A percentile compares a stretch with the other conserved stretches of the same genome.
These are phyloP conservation scores for Neocloeon triangulifer DNA, from an alignment of 1,140 invertebrate species.

Conservation along the genomic window DNA sequence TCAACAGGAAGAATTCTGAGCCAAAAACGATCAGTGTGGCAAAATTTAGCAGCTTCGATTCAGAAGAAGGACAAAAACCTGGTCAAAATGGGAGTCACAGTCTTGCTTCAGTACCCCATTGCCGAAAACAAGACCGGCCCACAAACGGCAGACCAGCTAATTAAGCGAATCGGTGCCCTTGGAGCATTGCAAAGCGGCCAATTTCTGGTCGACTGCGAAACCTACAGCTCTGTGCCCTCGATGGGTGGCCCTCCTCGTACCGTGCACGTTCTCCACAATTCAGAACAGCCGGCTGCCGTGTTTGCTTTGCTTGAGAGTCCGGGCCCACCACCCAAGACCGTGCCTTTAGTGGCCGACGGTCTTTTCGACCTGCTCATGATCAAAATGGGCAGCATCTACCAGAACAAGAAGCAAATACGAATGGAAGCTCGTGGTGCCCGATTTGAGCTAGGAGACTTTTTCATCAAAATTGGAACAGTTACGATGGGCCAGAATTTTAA, in stretches of 20 bases:
- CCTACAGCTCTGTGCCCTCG: slow-evolving; percentile 57
- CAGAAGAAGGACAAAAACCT: no score
- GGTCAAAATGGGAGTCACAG: no score
- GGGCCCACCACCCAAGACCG: slow-evolving; percentile 31
- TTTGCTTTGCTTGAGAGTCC: slow-evolving; percentile 73
- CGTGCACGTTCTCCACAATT: slow-evolving; percentile 82
- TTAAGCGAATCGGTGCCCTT: slow-evolving; percentile 60
- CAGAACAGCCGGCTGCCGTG: slow-evolving; percentile 81
- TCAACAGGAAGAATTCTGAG: no score
- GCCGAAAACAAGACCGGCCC: slow-evolving; percentile 67
- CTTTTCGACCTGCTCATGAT: slow-evolving; percentile 79
- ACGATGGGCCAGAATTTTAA: slow-evolving; percentile 85
- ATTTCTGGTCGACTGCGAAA: slow-evolving; percentile 87
- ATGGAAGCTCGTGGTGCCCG: slow-evolving; percentile 28
- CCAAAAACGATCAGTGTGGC: no score
- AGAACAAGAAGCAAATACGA: slow-evolving; percentile 58
- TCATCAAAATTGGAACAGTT: slow-evolving; percentile 81
- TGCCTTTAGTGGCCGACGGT: slow-evolving; percentile 70
- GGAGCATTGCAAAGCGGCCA: slow-evolving; percentile 70
- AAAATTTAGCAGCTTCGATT: no score
- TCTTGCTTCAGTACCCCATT: slow-evolving; percentile 64
- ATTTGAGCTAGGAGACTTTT: slow-evolving; percentile 58
- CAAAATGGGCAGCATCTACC: slow-evolving; percentile 69
- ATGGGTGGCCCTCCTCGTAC: slow-evolving; percentile 46
- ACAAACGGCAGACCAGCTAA: slow-evolving; percentile 62